phyloP scores from a whole-genome alignment of 1,140 invertebrate genomes.

The Tetramorium alpestre region DNA sequence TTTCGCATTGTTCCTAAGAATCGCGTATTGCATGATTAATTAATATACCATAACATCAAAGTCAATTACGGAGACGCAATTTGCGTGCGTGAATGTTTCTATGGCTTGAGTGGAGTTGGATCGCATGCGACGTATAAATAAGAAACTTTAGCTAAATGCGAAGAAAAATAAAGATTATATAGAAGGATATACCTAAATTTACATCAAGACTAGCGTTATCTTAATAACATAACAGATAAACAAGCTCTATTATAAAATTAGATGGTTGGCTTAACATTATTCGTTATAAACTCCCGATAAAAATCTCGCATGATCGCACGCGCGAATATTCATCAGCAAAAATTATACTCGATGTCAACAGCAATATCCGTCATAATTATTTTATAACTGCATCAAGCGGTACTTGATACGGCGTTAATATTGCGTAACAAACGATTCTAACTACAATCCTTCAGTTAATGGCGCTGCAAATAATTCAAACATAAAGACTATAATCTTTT shows the following conservation, averaged over 20 bases:
- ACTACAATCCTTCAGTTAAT: not conserved
- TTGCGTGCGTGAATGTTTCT: not conserved
- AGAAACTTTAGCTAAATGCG: not conserved
- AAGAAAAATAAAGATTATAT: slow-evolving; percentile 4
- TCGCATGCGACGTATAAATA: not conserved
- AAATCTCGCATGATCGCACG: not conserved
- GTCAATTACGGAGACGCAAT: not conserved
- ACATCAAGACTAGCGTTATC: not conserved
- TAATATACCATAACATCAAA: not conserved
- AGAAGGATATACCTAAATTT: not conserved
- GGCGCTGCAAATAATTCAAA: not conserved
- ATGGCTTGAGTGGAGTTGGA: not conserved
- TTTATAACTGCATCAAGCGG: not conserved
- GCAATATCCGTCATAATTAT: slow-evolving; percentile 21
- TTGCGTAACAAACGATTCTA: not conserved
- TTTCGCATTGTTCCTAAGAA: not conserved
- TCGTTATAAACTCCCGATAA: not conserved
- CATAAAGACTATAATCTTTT: not conserved
- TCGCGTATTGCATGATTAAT: not conserved
- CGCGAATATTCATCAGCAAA: not conserved
- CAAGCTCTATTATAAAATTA: slow-evolving; percentile 16
- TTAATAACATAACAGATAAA: not conserved
- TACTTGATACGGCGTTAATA: slow-evolving; percentile 11
- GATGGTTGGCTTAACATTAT: not conserved
- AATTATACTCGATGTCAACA: slow-evolving; percentile 6